Evolutionary conservation across 2,113 vertebrate species (phyloP), one percentile per base, ranked within the genome.

Genomic region (Callocephalon fimbriatum): DNA sequence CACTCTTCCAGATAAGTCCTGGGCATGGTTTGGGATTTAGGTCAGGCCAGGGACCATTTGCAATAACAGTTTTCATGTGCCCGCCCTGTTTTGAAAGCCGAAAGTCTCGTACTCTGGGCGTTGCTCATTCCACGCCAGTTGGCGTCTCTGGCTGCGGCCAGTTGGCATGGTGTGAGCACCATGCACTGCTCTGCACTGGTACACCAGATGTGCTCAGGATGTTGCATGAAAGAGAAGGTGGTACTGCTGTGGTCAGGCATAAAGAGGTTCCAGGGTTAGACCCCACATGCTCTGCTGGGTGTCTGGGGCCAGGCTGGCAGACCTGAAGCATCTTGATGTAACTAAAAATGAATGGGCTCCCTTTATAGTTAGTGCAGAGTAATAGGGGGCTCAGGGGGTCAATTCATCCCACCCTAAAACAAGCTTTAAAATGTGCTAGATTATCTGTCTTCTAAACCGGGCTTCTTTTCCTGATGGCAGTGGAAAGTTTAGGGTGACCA

Each of bases 21-120:
- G 83, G 82, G 67, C 86, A 86, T 4, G 51, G 86, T 42, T 50
- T 58, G 38, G 72, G 86, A 92, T 96, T 71, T 40, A 88, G 83
- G 72, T 88, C 75, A 93, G 50, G 63, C 72, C 75, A 79, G 22
- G 59, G 75, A 88, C 63, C 83, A 54, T 80, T 84, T 45, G 42
- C 79, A 91, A 56, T 25, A 56, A 12, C 1, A 2, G 40, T 70
- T 81, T 88, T 50, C 48, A 27, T 2, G 4, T 50, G 75, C 88
- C 78, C 10, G 50, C 63, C 67, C 79, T 86, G 72, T 95, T 83
- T 95, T 84, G 93, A 88, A 95, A 90, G 86, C 3, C 0, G 27
- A 45, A 76, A 38, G 75, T 58, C 91, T 88, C 16, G 27, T 31
- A 40, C 27, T 25, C 65, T 72, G 94, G 87, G 92, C 17, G 71